phyloP scores from a whole-genome alignment of 2,888 invertebrate genomes.

The Clistopyga incitator region DNA sequence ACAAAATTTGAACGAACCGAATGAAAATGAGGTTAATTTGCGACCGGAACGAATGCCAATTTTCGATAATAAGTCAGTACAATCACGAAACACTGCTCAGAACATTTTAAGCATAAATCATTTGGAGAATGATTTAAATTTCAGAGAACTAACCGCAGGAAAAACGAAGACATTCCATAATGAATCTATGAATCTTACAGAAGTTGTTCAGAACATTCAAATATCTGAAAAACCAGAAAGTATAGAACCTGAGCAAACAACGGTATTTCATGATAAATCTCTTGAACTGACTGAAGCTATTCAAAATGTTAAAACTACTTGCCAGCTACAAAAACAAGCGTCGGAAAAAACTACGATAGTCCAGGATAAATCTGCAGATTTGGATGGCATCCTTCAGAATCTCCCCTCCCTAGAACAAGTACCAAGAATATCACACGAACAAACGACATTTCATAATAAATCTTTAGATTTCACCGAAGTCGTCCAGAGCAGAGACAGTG shows the following conservation, averaged over 20 bases:
- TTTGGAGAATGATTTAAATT: no score
- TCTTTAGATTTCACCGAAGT: constrained; percentile 26
- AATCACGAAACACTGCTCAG: constrained; percentile 18
- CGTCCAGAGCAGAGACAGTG: not conserved
- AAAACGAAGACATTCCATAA: constrained; percentile 45
- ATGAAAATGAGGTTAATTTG: constrained; percentile 1
- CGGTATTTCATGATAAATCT: constrained; percentile 33
- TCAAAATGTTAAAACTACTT: not conserved
- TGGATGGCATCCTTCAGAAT: not conserved
- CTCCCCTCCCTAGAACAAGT: not conserved
- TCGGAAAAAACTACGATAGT: not conserved
- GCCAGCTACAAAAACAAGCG: not conserved
- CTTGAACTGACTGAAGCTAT: constrained; percentile 58
- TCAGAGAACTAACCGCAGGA: not conserved
- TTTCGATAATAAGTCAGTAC: constrained; percentile 27
- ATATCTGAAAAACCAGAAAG: not conserved
- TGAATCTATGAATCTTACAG: constrained; percentile 54
- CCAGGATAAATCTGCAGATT: constrained; percentile 33
- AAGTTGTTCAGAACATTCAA: constrained; percentile 26
- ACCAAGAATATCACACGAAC: not conserved
- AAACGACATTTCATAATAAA: constrained; percentile 2
- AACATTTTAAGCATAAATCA: constrained; percentile 1
- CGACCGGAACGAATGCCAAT: constrained; percentile 38
- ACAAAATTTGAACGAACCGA: not conserved
- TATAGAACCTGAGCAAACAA: not conserved